A percentile compares a stretch with the other conserved stretches of the same genome.
These are phyloP conservation scores for Nematolebias whitei DNA, from an alignment of 2,113 vertebrate genomes.

Conservation along the genomic window DNA sequence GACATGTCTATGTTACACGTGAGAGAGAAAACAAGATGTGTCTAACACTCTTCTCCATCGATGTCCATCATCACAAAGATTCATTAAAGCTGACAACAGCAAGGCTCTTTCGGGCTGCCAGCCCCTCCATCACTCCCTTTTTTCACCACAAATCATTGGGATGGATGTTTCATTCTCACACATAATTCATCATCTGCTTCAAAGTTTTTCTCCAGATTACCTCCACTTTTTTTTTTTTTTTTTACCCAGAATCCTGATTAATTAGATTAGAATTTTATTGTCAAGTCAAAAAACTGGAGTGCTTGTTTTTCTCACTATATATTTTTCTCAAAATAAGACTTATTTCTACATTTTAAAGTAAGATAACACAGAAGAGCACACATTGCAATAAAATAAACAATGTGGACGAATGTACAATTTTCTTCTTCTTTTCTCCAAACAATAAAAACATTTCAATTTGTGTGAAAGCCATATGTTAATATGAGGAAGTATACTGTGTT, in stretches of 20 bases:
- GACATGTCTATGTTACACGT: background rate
- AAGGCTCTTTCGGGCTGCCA: slow-evolving; percentile 50
- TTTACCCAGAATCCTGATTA: slow-evolving; percentile 30
- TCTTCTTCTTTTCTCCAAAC: slow-evolving; percentile 1
- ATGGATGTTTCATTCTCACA: slow-evolving; percentile 41
- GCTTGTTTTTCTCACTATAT: background rate
- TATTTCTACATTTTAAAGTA: background rate
- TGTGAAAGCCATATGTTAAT: slow-evolving; percentile 32
- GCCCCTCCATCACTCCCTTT: slow-evolving; percentile 40
- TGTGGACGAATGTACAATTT: background rate
- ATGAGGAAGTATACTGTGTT: slow-evolving; percentile 4
- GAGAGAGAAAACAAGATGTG: slow-evolving; percentile 22
- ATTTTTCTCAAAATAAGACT: slow-evolving; percentile 2
- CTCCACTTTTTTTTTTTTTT: too few relatives aligned
- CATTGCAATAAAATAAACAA: background rate
- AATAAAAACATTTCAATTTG: slow-evolving; percentile 6
- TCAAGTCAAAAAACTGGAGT: slow-evolving; percentile 20
- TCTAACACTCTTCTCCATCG: slow-evolving; percentile 19
- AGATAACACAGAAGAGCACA: background rate
- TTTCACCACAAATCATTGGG: slow-evolving; percentile 42
- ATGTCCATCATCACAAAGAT: slow-evolving; percentile 52
- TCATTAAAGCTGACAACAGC: slow-evolving; percentile 55
- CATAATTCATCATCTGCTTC: slow-evolving; percentile 12
- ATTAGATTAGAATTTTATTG: slow-evolving; percentile 23
- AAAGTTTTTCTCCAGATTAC: slow-evolving; percentile 12